Conservation (phyloP, 2,888 invertebrate genomes). For the Cataglyphis livida region DNA sequence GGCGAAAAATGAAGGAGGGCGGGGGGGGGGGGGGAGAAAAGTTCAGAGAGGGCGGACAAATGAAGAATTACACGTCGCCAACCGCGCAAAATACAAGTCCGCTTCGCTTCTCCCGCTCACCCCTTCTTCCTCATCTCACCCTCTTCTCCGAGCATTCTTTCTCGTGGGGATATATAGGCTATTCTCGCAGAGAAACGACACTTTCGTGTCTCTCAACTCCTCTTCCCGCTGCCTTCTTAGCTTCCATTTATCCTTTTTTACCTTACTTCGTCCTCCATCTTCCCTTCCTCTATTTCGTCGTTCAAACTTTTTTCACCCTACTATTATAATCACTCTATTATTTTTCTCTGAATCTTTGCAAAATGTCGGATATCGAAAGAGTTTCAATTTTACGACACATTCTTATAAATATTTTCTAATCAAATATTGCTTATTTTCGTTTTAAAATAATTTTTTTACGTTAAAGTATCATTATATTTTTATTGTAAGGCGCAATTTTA, state of each 20-base stretch:
- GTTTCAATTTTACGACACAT: slow-evolving; percentile 6
- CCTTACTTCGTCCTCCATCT: not conserved
- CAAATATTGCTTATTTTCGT: not conserved
- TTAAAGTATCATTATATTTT: not conserved
- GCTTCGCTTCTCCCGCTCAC: slow-evolving; percentile 1
- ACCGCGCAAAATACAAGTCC: slow-evolving; percentile 60
- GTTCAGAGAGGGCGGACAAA: slow-evolving; percentile 73
- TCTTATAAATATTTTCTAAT: not conserved
- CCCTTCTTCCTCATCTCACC: slow-evolving; percentile 30
- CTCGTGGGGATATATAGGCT: not conserved
- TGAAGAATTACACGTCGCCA: slow-evolving; percentile 73
- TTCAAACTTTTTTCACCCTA: slow-evolving; percentile 11
- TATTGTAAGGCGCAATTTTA: not conserved
- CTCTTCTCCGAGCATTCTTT: not conserved
- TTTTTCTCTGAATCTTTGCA: slow-evolving; percentile 12
- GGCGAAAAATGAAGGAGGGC: slow-evolving; percentile 32
- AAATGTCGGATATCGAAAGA: slow-evolving; percentile 8
- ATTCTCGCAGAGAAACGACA: slow-evolving; percentile 17
- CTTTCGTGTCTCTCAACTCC: slow-evolving; percentile 16
- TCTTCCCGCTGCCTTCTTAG: slow-evolving; percentile 1
- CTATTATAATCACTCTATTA: slow-evolving; percentile 54
- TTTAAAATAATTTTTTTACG: not conserved
- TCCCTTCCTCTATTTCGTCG: slow-evolving; percentile 35
- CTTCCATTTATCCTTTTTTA: slow-evolving; percentile 16
- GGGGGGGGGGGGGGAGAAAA: slow-evolving; percentile 8